phyloP scores from a whole-genome alignment of 1,140 invertebrate species.

The Pygmarrhopalites habei region DNA sequence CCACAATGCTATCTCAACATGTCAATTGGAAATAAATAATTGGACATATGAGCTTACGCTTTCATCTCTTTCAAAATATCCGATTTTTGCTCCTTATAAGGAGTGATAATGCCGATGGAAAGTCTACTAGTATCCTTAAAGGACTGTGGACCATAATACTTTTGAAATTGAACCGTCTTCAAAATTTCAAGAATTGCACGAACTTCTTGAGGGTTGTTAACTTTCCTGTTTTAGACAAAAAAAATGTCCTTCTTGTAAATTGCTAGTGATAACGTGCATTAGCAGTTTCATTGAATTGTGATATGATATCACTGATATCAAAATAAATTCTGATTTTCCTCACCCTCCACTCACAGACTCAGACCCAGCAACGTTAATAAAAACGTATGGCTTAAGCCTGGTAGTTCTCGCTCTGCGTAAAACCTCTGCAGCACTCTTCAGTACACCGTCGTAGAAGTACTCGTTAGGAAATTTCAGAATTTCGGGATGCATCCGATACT shows the following conservation, averaged over 20 bases:
- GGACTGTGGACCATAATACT: not conserved
- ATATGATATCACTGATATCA: no score
- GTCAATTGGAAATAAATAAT: not conserved
- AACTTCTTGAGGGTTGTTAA: constrained; percentile 23
- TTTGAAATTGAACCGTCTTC: not conserved
- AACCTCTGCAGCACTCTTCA: no score
- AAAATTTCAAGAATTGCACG: constrained; percentile 9
- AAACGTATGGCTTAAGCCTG: constrained; percentile 17
- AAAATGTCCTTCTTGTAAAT: no score
- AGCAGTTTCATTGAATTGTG: no score
- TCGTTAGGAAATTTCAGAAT: constrained; percentile 67
- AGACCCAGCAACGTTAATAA: constrained; percentile 14
- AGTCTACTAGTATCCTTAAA: constrained; percentile 1
- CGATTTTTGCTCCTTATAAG: constrained; percentile 27
- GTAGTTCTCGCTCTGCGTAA: no score
- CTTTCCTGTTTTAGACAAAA: constrained; percentile 10
- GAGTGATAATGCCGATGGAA: constrained; percentile 34
- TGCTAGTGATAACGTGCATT: no score
- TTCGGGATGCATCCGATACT: constrained; percentile 78
- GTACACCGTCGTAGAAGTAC: constrained; percentile 62
- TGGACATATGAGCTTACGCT: not conserved
- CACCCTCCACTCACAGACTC: no score
- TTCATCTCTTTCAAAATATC: constrained; percentile 4
- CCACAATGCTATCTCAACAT: no score
- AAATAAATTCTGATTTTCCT: no score